phyloP scores from a whole-genome alignment of 53 echinoderm and acorn worm species.

The Hippasteria phrygiana region DNA sequence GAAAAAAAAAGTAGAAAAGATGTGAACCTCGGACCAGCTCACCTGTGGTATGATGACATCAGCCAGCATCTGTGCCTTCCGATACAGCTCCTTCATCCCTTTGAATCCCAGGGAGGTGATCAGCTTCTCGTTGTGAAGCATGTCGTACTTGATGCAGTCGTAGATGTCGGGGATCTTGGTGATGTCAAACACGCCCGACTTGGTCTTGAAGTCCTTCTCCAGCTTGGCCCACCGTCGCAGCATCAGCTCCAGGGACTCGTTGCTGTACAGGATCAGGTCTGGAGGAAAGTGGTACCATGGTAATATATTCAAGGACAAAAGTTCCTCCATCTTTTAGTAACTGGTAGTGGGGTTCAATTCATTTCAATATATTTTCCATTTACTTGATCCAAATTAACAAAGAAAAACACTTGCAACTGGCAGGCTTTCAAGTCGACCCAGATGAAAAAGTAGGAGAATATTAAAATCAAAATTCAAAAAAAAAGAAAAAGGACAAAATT shows the following conservation, averaged over 20 bases:
- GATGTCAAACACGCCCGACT: conserved; percentile 93
- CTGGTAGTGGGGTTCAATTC: too few species aligned
- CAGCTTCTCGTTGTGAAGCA: conserved; percentile 83
- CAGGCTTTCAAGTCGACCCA: too few species aligned
- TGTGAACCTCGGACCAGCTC: neutral
- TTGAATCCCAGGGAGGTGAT: conserved; percentile 74
- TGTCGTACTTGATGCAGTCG: conserved; percentile 98
- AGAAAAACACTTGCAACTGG: too few species aligned
- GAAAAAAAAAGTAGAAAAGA: too few species aligned
- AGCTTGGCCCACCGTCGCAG: conserved; percentile 93
- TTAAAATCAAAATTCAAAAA: too few species aligned
- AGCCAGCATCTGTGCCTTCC: conserved; percentile 89
- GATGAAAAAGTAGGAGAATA: too few species aligned
- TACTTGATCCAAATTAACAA: too few species aligned
- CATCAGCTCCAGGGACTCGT: conserved; percentile 95
- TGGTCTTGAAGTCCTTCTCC: conserved; percentile 95
- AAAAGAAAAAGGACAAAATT: too few species aligned
- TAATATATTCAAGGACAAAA: neutral
- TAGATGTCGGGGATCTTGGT: conserved; percentile 99
- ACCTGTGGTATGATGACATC: conserved; percentile 98
- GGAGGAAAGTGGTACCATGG: neutral
- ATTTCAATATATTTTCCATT: too few species aligned
- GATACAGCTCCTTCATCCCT: conserved; percentile 84
- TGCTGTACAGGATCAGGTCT: conserved; percentile 86
- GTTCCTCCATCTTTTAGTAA: too few species aligned